A percentile compares a stretch with the other conserved stretches of the same genome.
phyloP scores from a whole-genome alignment of 2,888 invertebrate genomes.

The Craniophora ligustri region DNA sequence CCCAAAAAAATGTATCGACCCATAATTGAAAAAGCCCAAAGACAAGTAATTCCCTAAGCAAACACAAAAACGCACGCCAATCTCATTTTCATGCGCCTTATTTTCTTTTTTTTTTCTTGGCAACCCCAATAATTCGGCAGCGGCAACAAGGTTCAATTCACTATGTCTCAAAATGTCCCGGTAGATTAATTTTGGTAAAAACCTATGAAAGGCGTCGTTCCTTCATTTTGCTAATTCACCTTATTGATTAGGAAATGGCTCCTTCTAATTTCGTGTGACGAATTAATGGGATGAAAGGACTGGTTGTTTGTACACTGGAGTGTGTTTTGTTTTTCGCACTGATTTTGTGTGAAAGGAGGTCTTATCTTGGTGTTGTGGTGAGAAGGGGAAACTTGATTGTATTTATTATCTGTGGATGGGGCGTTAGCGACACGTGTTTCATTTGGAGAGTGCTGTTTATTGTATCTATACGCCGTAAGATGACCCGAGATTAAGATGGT shows the following conservation, averaged over 20 bases:
- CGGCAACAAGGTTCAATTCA: conserved; percentile 43
- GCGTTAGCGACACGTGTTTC: not conserved
- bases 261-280: conserved; percentile 40
- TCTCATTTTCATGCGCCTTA: conserved; percentile 36
- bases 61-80: conserved; percentile 34
- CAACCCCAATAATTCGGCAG: conserved; percentile 33
- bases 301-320: conserved; percentile 6
- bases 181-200: conserved; percentile 53
- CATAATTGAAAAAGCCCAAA: conserved; percentile 45
- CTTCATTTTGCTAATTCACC: conserved; percentile 52
- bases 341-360: conserved; percentile 21
- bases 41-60: conserved; percentile 38
- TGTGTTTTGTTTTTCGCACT: conserved; percentile 21
- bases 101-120: conserved; percentile 46
- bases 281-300: conserved; percentile 39
- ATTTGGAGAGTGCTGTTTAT: not conserved
- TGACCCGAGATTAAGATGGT: not conserved
- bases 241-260: conserved; percentile 41
- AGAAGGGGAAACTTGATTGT: conserved; percentile 3
- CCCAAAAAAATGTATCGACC: conserved; percentile 19
- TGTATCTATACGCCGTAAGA: not conserved
- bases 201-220: conserved; percentile 38
- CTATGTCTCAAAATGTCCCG: conserved; percentile 30
- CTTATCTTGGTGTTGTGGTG: conserved; percentile 14
- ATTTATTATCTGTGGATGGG: conserved; percentile 2